Base-by-base conservation (phyloP, 2,888 invertebrate species). In the Hyposoter dolosus region DNA sequence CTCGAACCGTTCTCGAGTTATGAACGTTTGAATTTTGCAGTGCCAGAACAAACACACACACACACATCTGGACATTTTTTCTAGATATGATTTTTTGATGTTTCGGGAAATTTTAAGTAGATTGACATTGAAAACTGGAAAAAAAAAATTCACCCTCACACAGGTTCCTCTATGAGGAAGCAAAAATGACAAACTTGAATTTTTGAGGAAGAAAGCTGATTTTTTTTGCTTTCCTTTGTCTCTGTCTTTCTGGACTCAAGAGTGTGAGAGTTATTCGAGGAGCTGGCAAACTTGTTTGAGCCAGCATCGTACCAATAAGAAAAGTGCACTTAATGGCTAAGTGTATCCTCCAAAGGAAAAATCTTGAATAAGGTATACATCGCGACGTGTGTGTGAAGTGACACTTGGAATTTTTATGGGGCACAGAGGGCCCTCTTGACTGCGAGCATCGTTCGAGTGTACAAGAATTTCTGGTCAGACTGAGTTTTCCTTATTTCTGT, bases 321-420 rank as follows among this genome's bases (percentile, higher is more conserved):
- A 23, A 40, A 82, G 78, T 23, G 56, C 47, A 81, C 81, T 50
- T 50, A 81, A 74, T 69, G 50, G 56, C 19, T 9, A 63, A 78
- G 82, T 77, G 66, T 47, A 45, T 35, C 35, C 47, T 65, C 50
- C 43, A 77, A 68, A 68, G 19, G 45, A 72, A 45, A 63, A 28
- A 65, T 74, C 68, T 82, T 74, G 78, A 82, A 78, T 78, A 82
- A 85, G 78, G 78, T 74, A 78, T 74, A 60, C 77, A 66, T 74
- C 66, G n/a, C 40, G 71, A 10, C 5, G 40, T 40, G 40, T 65
- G 72, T 28, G 28, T 69, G 82, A 82, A 69, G 82, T 74, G 78
- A 65, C 47, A 68, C 74, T 85, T 63, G 45, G 12, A 65, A 77
- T 72, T 63, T 53, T 76, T 76, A 35, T 66, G 68, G 66, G 32